Percentiles rank a stretch among this genome's conserved stretches.
phyloP scores from a whole-genome alignment of 2,888 invertebrate genomes.

The Andrena camellia region DNA sequence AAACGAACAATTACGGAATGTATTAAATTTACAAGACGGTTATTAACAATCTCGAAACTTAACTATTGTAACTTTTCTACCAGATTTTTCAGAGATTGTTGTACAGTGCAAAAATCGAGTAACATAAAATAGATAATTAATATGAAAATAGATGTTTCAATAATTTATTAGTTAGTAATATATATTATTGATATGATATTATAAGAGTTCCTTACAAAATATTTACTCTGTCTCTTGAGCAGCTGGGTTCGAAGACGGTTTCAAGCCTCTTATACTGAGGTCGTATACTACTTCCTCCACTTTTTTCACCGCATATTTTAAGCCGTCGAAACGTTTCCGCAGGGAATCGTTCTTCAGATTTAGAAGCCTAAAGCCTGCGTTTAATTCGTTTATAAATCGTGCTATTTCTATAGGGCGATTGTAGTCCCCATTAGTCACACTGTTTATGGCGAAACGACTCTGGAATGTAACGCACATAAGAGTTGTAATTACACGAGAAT shows the following conservation, averaged over 20 bases:
- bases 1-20: slow-evolving; percentile 82
- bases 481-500: background rate
- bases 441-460: slow-evolving; percentile 93
- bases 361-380: slow-evolving; percentile 94
- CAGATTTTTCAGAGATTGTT: background rate
- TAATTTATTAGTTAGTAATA: slow-evolving; percentile 27
- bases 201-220: slow-evolving; percentile 36
- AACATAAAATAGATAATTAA: slow-evolving; percentile 5
- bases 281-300: slow-evolving; percentile 97
- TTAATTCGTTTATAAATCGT: slow-evolving; percentile 93
- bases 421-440: slow-evolving; percentile 94
- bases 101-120: slow-evolving; percentile 3
- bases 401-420: slow-evolving; percentile 93
- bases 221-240: slow-evolving; percentile 55
- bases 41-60: slow-evolving; percentile 81
- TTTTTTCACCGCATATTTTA: slow-evolving; percentile 97
- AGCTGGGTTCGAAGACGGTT: slow-evolving; percentile 80
- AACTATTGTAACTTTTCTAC: background rate
- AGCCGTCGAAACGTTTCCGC: slow-evolving; percentile 93
- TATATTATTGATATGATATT: slow-evolving; percentile 27
- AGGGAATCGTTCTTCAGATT: slow-evolving; percentile 96
- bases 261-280: slow-evolving; percentile 92
- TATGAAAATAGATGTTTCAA: slow-evolving; percentile 19
- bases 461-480: slow-evolving; percentile 81
- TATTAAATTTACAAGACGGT: slow-evolving; percentile 82